phyloP scores from a whole-genome alignment of 2,888 invertebrate genomes.

The Adineta ricciae region DNA sequence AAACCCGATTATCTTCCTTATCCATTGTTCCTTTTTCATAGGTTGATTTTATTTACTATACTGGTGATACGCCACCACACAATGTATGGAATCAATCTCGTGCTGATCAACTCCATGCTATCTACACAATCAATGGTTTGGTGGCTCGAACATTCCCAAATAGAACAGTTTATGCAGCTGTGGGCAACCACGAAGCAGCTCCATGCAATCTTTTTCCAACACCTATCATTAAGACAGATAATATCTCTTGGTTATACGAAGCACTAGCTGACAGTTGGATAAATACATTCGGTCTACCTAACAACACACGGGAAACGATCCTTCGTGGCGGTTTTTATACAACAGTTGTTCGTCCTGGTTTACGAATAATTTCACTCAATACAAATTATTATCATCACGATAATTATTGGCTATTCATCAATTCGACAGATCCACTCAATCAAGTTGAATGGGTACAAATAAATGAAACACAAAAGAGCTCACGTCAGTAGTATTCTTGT shows the following conservation, averaged over 20 bases:
- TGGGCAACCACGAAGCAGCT: constrained; percentile 61
- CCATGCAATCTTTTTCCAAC: constrained; percentile 47
- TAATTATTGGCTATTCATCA: constrained; percentile 80
- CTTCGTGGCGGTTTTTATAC: constrained; percentile 68
- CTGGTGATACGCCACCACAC: constrained; percentile 39
- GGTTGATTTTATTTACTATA: constrained; percentile 36
- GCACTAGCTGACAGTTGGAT: constrained; percentile 63
- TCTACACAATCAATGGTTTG: constrained; percentile 12
- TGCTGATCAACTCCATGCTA: constrained; percentile 35
- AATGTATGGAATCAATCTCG: constrained; percentile 38
- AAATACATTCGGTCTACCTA: constrained; percentile 9
- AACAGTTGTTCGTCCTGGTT: constrained; percentile 58
- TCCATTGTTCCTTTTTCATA: background rate
- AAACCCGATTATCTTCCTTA: background rate
- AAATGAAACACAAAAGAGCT: no score
- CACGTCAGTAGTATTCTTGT: background rate
- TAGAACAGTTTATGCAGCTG: constrained; percentile 62
- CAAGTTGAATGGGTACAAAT: constrained; percentile 71
- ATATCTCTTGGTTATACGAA: constrained; percentile 75
- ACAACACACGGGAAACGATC: constrained; percentile 13
- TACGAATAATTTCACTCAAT: constrained; percentile 68
- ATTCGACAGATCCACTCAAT: constrained; percentile 68
- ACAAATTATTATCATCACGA: constrained; percentile 77
- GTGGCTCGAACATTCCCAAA: constrained; percentile 32
- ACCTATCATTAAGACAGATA: constrained; percentile 58